Evolutionary conservation across 2,113 vertebrate genomes (phyloP).

Genomic region (Erythrocercus mccallii): DNA sequence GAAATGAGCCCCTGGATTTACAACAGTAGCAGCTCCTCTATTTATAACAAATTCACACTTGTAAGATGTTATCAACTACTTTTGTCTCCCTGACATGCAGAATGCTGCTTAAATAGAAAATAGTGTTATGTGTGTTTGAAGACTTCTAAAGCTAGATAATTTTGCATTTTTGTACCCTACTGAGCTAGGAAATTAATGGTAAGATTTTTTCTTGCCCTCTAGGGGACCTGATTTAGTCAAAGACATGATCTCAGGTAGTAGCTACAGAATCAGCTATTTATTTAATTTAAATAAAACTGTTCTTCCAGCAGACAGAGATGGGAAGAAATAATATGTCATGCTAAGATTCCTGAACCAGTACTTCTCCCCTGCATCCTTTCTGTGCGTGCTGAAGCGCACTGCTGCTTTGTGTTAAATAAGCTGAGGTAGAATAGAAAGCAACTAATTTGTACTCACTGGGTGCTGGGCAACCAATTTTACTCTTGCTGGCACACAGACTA

Average conservation of each 20-base stretch:
- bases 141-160: not conserved
- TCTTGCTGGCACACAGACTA: not conserved
- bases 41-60: not conserved
- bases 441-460: not conserved
- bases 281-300: conserved; percentile 23
- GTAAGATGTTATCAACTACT: not conserved
- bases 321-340: not conserved
- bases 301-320: not conserved
- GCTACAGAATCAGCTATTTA: conserved; percentile 8
- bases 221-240: not conserved
- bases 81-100: not conserved
- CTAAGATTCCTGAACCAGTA: not conserved
- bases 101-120: conserved; percentile 1
- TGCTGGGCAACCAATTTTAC: not conserved
- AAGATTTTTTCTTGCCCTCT: not conserved
- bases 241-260: not conserved
- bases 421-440: not conserved
- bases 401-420: conserved; percentile 18
- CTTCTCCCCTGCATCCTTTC: not conserved
- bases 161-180: conserved; percentile 40
- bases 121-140: not conserved
- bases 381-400: not conserved
- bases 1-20: not conserved
- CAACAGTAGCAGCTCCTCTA: not conserved
- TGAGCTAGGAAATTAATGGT: conserved; percentile 44